Percentiles rank a stretch among this genome's conserved stretches.
Evolutionary conservation across 1,140 invertebrate species (phyloP).

Genomic region (Phenacoccus solenopsis): DNA sequence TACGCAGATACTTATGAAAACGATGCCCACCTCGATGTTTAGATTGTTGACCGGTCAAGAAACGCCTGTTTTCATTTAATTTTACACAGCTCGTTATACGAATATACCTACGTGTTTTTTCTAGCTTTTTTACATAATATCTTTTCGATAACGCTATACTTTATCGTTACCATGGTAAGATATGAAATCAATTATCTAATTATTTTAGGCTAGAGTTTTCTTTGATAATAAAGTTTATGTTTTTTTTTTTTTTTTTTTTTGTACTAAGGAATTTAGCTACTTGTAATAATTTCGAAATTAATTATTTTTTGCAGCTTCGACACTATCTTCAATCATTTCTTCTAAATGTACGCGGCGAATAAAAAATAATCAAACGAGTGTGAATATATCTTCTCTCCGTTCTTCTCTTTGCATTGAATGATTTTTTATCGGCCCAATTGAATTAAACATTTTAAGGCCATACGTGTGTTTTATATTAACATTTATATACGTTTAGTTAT

Average conservation of each 20-base stretch:
- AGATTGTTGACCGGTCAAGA: conserved; percentile 96
- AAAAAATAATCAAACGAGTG: background rate
- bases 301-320: background rate
- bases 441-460: background rate
- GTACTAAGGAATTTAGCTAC: too few relatives aligned
- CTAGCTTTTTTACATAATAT: background rate
- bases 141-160: background rate
- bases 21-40: conserved; percentile 99
- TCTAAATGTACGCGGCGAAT: background rate
- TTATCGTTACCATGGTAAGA: conserved; percentile 13
- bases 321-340: background rate
- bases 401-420: background rate
- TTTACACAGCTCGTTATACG: background rate
- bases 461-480: background rate
- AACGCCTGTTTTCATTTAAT: conserved; percentile 94
- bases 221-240: too few relatives aligned
- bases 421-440: background rate
- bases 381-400: background rate
- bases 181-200: background rate
- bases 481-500: background rate
- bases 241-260: too few relatives aligned
- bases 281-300: background rate
- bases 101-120: background rate
- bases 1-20: conserved; percentile 97
- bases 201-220: background rate